Conservation (phyloP, 1,140 invertebrate species). For the Drosophila nannoptera region DNA sequence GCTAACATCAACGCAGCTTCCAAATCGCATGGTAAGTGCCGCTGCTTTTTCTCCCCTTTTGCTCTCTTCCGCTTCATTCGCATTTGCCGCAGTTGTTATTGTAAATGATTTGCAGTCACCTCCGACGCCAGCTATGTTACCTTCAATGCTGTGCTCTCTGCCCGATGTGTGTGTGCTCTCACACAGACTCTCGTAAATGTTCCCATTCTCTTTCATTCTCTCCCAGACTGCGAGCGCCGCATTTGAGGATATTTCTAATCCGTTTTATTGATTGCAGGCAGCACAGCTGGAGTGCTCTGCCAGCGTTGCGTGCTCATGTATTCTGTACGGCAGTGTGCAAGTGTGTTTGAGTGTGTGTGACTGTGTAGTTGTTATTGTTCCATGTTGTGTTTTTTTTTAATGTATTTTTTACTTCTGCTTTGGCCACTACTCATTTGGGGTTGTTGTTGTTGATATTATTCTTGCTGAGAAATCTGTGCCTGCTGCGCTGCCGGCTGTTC, state of each 20-base stretch:
- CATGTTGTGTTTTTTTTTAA: constrained; percentile 55
- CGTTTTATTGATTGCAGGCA: constrained; percentile 75
- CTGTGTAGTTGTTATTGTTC: constrained; percentile 58
- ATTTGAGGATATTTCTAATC: constrained; percentile 77
- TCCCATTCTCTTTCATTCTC: constrained; percentile 27
- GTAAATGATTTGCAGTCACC: constrained; percentile 56
- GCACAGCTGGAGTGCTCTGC: constrained; percentile 46
- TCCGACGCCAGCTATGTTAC: constrained; percentile 25
- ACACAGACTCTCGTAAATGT: neutral
- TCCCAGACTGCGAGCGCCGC: constrained; percentile 55
- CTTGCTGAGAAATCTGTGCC: constrained; percentile 22
- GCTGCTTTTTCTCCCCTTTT: constrained; percentile 32
- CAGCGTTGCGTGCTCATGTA: constrained; percentile 36
- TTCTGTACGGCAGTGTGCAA: neutral
- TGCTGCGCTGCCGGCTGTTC: constrained; percentile 32
- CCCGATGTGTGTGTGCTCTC: constrained; percentile 4
- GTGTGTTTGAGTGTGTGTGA: constrained; percentile 28
- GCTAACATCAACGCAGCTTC: constrained; percentile 10
- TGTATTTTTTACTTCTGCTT: constrained; percentile 52
- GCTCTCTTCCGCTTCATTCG: constrained; percentile 7
- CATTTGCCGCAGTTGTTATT: constrained; percentile 55
- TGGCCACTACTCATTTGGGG: constrained; percentile 51
- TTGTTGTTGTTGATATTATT: constrained; percentile 20
- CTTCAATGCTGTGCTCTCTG: constrained; percentile 14
- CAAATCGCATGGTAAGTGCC: constrained; percentile 47